phyloP scores from a whole-genome alignment of 2,113 vertebrate genomes.

The Mesembrinibis cayennensis region DNA sequence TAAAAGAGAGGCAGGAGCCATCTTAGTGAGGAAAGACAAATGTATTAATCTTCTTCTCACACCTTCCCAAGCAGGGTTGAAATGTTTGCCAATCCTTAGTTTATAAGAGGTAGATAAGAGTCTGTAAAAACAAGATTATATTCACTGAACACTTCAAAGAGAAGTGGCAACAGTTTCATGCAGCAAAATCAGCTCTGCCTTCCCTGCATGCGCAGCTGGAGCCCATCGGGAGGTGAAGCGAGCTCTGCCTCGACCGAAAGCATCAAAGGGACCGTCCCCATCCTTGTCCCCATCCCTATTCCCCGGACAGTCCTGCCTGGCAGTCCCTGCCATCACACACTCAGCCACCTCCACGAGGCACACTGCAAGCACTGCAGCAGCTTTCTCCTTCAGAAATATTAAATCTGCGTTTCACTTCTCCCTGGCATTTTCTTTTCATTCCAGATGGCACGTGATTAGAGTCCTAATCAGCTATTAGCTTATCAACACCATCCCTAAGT shows the following conservation, averaged over 20 bases:
- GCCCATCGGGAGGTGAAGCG: rapidly evolving
- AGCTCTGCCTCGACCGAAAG: not conserved
- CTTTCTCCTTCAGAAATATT: not conserved
- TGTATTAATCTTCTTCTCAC: not conserved
- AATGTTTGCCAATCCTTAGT: not conserved
- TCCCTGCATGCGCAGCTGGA: not conserved
- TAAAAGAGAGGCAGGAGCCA: not conserved
- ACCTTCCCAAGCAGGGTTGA: not conserved
- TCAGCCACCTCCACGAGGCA: not conserved
- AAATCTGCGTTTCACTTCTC: not conserved
- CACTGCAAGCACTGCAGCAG: not conserved
- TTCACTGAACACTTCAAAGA: conserved; percentile 8
- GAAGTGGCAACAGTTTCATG: not conserved
- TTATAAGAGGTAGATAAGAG: not conserved
- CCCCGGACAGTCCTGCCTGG: not conserved
- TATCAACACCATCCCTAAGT: not conserved
- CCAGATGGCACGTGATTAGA: not conserved
- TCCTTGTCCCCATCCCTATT: not conserved
- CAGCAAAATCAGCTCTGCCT: not conserved
- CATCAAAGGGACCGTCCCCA: not conserved
- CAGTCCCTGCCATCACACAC: not conserved
- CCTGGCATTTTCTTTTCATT: not conserved
- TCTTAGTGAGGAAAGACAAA: not conserved
- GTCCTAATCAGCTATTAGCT: not conserved
- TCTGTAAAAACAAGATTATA: conserved; percentile 45